Percentiles rank a stretch among this genome's conserved stretches.
These are phyloP conservation scores for Aporophyla nigra DNA, from an alignment of 2,888 invertebrate genomes.

Conservation along the genomic window DNA sequence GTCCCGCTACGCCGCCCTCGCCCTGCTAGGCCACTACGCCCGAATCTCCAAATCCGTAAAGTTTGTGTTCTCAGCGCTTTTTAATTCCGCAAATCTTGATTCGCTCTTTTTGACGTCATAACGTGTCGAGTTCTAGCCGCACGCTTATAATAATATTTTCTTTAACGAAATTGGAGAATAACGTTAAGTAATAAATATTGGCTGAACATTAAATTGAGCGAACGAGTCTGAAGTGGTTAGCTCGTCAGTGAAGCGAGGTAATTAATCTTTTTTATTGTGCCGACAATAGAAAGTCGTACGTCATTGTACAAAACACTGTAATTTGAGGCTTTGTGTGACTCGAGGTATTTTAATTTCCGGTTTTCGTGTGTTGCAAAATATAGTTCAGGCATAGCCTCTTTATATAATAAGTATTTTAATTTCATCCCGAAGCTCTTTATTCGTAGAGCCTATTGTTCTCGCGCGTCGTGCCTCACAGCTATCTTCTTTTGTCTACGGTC, in stretches of 20 bases:
- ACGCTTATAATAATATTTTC: constrained; percentile 64
- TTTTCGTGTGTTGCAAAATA: constrained; percentile 37
- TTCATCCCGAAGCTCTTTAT: constrained; percentile 55
- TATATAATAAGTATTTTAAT: constrained; percentile 47
- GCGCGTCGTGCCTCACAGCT: constrained; percentile 39
- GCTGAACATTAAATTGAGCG: constrained; percentile 61
- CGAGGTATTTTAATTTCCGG: constrained; percentile 43
- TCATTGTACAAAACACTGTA: constrained; percentile 38
- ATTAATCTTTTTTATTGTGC: constrained; percentile 61
- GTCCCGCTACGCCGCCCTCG: constrained; percentile 73
- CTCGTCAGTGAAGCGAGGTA: constrained; percentile 57
- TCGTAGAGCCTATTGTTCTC: constrained; percentile 59
- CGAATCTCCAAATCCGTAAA: constrained; percentile 71
- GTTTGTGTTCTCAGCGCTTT: constrained; percentile 65
- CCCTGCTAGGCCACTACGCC: constrained; percentile 74
- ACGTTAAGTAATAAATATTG: constrained; percentile 56
- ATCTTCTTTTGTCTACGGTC: constrained; percentile 54
- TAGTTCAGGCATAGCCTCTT: constrained; percentile 38
- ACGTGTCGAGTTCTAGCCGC: constrained; percentile 51
- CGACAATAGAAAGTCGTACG: constrained; percentile 47
- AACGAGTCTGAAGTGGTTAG: constrained; percentile 60
- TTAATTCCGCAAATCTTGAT: constrained; percentile 70
- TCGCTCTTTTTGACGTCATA: constrained; percentile 64
- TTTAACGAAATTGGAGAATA: constrained; percentile 56
- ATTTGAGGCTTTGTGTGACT: constrained; percentile 33